Evolutionary conservation across 2,797 vertebrate genomes (phyloP).

Genomic region (Cyclura pinguis): DNA sequence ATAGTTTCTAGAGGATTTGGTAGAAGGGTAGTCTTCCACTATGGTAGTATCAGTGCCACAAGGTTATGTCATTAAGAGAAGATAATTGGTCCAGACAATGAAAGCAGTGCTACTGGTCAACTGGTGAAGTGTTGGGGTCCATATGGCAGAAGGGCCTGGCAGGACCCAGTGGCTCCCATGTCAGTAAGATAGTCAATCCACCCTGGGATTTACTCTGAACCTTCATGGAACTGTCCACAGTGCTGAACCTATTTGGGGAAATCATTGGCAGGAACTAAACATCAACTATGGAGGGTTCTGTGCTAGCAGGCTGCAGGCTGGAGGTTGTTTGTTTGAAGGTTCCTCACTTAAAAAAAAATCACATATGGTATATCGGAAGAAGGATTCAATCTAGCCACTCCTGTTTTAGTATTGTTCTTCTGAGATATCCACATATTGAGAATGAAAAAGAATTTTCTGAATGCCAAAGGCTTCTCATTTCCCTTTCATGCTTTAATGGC

Average conservation of each 20-base stretch:
- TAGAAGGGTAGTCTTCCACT: neutral
- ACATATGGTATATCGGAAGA: neutral
- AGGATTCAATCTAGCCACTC: neutral
- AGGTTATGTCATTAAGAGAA: neutral
- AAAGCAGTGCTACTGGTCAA: neutral
- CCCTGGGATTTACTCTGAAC: too few relatives aligned
- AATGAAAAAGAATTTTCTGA: constrained; percentile 36
- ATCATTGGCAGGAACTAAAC: too few relatives aligned
- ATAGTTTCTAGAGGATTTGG: neutral
- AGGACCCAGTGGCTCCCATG: neutral
- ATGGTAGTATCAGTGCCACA: neutral
- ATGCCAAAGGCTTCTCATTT: constrained; percentile 41
- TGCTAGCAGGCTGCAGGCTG: too few relatives aligned
- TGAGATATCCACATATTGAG: constrained; percentile 10
- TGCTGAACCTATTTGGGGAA: too few relatives aligned
- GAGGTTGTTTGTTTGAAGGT: too few relatives aligned
- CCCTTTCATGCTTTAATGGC: constrained; percentile 37
- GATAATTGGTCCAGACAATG: neutral
- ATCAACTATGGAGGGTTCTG: too few relatives aligned
- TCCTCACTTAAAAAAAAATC: too few relatives aligned
- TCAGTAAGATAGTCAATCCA: too few relatives aligned
- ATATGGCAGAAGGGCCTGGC: neutral
- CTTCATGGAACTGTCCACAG: too few relatives aligned
- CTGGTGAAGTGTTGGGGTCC: neutral
- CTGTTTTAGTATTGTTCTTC: neutral